Evolutionary conservation across 1,140 invertebrate species (phyloP).

Genomic region (Bradysia coprophila): DNA sequence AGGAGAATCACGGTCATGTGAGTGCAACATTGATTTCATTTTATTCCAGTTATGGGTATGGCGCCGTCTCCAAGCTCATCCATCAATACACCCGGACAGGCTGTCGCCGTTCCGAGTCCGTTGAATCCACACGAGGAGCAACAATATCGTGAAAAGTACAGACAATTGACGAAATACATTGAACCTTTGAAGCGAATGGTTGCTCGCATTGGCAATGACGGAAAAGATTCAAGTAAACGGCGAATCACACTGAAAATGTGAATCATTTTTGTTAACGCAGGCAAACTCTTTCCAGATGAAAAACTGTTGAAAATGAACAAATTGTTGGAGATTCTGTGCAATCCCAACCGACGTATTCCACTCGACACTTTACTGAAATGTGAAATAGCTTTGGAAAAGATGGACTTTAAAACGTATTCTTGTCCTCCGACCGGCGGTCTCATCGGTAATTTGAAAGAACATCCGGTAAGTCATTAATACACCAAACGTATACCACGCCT

Average conservation of each 20-base stretch:
- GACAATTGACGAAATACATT: conserved; percentile 82
- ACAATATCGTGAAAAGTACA: conserved; percentile 78
- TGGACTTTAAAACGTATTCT: conserved; percentile 10
- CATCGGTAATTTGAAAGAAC: not conserved
- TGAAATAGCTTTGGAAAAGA: conserved; percentile 62
- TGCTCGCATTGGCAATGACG: conserved; percentile 66
- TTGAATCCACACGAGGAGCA: conserved; percentile 56
- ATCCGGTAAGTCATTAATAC: too few relatives aligned
- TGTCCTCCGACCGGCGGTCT: not conserved
- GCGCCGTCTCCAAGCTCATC: conserved; percentile 64
- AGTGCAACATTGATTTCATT: not conserved
- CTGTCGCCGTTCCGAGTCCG: conserved; percentile 45
- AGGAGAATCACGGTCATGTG: not conserved
- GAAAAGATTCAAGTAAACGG: conserved; percentile 27
- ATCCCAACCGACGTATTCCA: conserved; percentile 70
- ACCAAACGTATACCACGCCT: not conserved
- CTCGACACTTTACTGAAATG: conserved; percentile 81
- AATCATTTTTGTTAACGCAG: not conserved
- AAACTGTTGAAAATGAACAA: conserved; percentile 85
- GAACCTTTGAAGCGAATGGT: conserved; percentile 81
- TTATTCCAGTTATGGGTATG: conserved; percentile 27
- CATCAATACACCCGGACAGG: conserved; percentile 59
- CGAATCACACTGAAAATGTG: not conserved
- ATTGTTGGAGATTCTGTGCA: conserved; percentile 73
- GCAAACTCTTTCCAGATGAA: conserved; percentile 29